Conservation (phyloP, 2,113 vertebrate genomes). For the Cinclus mexicanus region DNA sequence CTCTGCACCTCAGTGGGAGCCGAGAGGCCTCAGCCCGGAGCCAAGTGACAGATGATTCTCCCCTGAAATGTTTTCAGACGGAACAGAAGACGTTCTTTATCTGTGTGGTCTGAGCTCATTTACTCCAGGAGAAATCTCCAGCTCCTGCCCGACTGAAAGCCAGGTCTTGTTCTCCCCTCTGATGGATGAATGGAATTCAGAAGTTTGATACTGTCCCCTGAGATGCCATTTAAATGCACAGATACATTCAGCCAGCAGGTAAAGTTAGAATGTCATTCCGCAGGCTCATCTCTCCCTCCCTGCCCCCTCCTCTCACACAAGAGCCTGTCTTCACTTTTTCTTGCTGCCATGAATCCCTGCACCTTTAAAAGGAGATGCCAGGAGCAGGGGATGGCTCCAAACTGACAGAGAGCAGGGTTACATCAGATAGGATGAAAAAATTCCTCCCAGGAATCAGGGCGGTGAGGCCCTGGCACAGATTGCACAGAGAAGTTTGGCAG, state of each 20-base stretch:
- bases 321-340: neutral
- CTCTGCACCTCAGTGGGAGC: slow-evolving; percentile 55
- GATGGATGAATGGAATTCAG: slow-evolving; percentile 85
- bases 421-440: accelerated
- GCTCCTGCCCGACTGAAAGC: slow-evolving; percentile 84
- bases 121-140: slow-evolving; percentile 69
- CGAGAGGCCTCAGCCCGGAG: slow-evolving; percentile 53
- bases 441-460: neutral
- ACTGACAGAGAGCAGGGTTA: neutral
- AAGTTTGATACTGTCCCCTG: slow-evolving; percentile 89
- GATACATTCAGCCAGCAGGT: slow-evolving; percentile 68
- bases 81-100: slow-evolving; percentile 90
- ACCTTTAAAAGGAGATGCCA: neutral
- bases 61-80: slow-evolving; percentile 60
- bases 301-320: neutral
- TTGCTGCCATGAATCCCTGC: neutral
- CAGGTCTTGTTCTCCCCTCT: slow-evolving; percentile 87
- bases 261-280: slow-evolving; percentile 49
- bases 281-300: slow-evolving; percentile 56
- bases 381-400: neutral
- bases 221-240: slow-evolving; percentile 83
- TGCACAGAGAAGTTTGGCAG: neutral
- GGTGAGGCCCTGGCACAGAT: neutral
- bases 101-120: slow-evolving; percentile 90
- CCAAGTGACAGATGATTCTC: slow-evolving; percentile 75